These are phyloP conservation scores for Ancistrus triradiatus DNA, from an alignment of 2,113 vertebrate genomes.

Conservation along the genomic window DNA sequence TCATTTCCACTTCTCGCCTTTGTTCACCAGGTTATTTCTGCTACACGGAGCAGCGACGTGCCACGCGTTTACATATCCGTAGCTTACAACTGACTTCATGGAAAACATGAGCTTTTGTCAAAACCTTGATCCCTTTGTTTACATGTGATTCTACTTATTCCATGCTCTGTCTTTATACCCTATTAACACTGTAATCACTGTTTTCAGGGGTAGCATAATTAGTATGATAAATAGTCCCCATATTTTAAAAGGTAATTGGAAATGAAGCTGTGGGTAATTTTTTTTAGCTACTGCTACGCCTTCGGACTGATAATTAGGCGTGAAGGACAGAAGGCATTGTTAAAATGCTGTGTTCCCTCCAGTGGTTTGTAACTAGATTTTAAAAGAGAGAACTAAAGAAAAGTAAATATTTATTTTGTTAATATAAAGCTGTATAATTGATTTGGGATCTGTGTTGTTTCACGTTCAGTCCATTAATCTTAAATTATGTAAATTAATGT, in stretches of 20 bases:
- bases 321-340: slow-evolving; percentile 82
- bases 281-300: slow-evolving; percentile 56
- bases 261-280: slow-evolving; percentile 70
- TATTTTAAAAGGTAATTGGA: slow-evolving; percentile 68
- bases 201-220: slow-evolving; percentile 43
- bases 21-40: no score
- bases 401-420: slow-evolving; percentile 73
- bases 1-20: no score
- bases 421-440: slow-evolving; percentile 81
- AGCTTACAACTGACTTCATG: not conserved
- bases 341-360: slow-evolving; percentile 82
- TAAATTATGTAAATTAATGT: slow-evolving; percentile 89
- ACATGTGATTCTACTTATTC: slow-evolving; percentile 34
- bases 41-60: no score
- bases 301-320: slow-evolving; percentile 80
- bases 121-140: slow-evolving; percentile 43
- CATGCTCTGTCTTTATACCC: slow-evolving; percentile 38
- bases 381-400: slow-evolving; percentile 61
- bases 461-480: slow-evolving; percentile 92
- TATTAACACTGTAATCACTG: slow-evolving; percentile 8
- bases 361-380: slow-evolving; percentile 88
- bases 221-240: slow-evolving; percentile 58
- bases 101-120: slow-evolving; percentile 42
- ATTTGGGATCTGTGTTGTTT: slow-evolving; percentile 83
- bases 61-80: not conserved